Evolutionary conservation across 2,888 invertebrate species (phyloP), one percentile per base, ranked within the genome.

Genomic region (Chironomus riparius): DNA sequence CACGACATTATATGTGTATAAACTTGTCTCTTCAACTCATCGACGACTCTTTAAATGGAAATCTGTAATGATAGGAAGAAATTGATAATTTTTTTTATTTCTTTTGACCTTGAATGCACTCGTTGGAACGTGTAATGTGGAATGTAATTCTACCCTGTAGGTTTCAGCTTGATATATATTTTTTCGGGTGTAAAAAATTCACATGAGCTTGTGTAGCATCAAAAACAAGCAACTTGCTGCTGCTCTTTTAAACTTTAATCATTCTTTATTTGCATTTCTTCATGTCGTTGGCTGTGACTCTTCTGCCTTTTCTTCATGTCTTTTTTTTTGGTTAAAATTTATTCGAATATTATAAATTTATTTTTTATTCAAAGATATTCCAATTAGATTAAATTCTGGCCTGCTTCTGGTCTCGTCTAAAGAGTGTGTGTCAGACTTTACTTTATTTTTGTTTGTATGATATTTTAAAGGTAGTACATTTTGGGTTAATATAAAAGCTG

Each of bases 301-400:
- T 24, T 21, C 48, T 70, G 48, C 70, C 70, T 70, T 70, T 50
- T 70, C 50, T 70, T 48, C 70, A 70, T 70, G 38, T 56, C 56
- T 50, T 47, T 21, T 21, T 50, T 70, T 48, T 47, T 50, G 10
- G 70, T 70, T 50, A 22, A 56, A 50, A 38, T 38, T 38, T 38
- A 38, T 38, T 38, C 38, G 38, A 38, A 38, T 38, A 38, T 38
- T 38, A 38, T 38, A 38, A 38, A 38, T 38, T 38, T 50, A 28
- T n/a, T 70, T 56, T 56, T 56, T 62, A 18, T 56, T 24, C 18
- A 62, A 72, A 72, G 72, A 72, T 72, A 72, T 72, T 72, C 72
- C 62, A 62, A 72, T 72, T 72, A 72, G 72, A 72, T 72, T 62
- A 72, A 50, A 22, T 15, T 13, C 10, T 6, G 21, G 24, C 28